Base-by-base conservation (phyloP, 2,888 invertebrate genomes). In the Macrosiphum euphorbiae region DNA sequence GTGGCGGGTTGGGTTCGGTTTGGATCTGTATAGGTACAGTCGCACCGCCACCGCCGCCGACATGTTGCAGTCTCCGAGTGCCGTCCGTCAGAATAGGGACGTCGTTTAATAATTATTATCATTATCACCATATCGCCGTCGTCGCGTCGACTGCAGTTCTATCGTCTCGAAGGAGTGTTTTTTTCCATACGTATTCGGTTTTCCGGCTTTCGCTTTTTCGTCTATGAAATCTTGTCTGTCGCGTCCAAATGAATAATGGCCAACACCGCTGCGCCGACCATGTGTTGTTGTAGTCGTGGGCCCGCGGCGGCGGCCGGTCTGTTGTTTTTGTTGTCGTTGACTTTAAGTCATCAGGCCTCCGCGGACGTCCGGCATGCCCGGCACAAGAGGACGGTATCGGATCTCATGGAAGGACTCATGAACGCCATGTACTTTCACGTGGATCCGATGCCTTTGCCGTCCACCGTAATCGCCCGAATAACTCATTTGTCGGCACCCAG, bases 341-440 rank as follows among this genome's bases (percentile, higher is more conserved):
- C 78, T 35, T 35, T 78, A 7, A 20, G 78, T 78, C 78, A 78
- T 8, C 78, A 50, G 28, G 5, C 20, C n/a, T 24, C 92, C 47
- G 92, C 78, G 58, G 58, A 61, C 28, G 55, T 28, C 47, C 55
- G 50, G n/a, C 94, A 91, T 47, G 94, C n/a, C 50, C 89, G 92
- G 11, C 91, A 87, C 88, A 94, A 94, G 89, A 94, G 91, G 52
- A 94, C 92, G 47, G 88, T 94, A 41, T 91, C 94, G 11, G 90
- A 91, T 8, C 41, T 94, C 61, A 84, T 91, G n/a, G 87, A 94
- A 41, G 93, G 89, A 3, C 91, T 94, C 50, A 88, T 94, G 94
- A 87, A 90, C 90, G 90, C 90, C 50, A 84, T 94, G 90, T 52
- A 90, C 41, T 94, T 90, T 61, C 50, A 90, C 90, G n/a, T 41